Conservation (phyloP, 2,113 vertebrate species). For the Podarcis muralis region DNA sequence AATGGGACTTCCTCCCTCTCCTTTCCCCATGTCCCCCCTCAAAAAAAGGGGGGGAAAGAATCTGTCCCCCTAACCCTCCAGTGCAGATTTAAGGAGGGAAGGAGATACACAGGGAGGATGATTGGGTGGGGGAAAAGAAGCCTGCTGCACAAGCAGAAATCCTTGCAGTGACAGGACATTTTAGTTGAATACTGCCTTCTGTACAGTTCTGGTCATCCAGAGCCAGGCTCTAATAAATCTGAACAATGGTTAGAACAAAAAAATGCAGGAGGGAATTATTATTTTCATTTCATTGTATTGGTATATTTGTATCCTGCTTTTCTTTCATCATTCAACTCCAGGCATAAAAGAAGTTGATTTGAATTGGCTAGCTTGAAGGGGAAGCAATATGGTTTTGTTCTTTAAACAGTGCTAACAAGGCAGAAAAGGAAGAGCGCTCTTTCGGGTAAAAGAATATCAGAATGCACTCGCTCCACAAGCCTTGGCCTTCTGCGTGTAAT, state of each 20-base stretch:
- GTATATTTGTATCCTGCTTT: neutral
- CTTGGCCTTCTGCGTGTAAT: slow-evolving; percentile 8
- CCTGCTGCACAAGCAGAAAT: neutral
- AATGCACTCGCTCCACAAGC: neutral
- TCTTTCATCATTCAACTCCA: neutral
- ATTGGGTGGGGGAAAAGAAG: neutral
- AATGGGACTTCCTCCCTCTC: neutral
- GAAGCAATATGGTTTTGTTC: neutral
- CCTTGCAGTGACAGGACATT: too few species aligned
- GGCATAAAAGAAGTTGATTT: neutral
- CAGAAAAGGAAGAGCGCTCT: neutral
- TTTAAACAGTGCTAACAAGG: neutral
- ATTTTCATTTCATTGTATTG: neutral
- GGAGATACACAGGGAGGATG: neutral
- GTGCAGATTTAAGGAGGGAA: neutral
- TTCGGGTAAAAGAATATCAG: neutral
- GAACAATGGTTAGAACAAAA: neutral
- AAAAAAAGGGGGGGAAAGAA: too few species aligned
- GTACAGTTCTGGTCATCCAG: neutral
- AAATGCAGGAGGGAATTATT: neutral
- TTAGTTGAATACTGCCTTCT: too few species aligned
- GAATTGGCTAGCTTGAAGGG: neutral
- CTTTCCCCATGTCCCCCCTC: too few species aligned
- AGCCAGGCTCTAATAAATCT: too few species aligned
- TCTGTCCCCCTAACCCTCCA: too few species aligned